Percentiles rank a stretch among this genome's conserved stretches.
These are phyloP conservation scores for Sebastiscus albofasciatus DNA, from an alignment of 2,797 vertebrate species.

Conservation along the genomic window DNA sequence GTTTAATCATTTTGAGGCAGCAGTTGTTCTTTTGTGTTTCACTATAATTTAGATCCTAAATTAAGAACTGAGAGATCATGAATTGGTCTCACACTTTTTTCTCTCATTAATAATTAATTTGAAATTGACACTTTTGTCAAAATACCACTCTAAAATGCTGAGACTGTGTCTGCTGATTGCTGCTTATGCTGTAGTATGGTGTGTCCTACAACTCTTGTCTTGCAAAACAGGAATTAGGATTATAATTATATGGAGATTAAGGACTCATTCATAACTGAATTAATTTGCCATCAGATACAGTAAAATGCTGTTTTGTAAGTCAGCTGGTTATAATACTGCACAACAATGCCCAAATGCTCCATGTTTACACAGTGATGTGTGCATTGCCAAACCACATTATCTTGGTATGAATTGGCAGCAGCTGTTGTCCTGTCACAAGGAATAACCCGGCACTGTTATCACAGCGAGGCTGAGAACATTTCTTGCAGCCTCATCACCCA, in stretches of 20 bases:
- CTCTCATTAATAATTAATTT: not conserved
- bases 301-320: not conserved
- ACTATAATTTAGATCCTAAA: not conserved
- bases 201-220: not conserved
- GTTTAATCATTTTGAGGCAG: constrained; percentile 1
- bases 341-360: not conserved
- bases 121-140: not conserved
- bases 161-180: not conserved
- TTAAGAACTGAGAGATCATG: not conserved
- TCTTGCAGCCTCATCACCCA: constrained; percentile 1
- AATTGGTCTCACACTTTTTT: not conserved
- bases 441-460: constrained; percentile 18
- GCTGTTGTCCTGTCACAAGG: constrained; percentile 30
- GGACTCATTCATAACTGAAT: not conserved
- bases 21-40: not conserved
- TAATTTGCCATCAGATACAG: not conserved
- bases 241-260: not conserved
- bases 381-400: constrained; percentile 24
- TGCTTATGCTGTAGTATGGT: not conserved
- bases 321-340: not conserved
- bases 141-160: not conserved
- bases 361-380: constrained; percentile 25
- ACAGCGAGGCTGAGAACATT: not conserved
- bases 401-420: constrained; percentile 24
- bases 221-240: not conserved